phyloP scores from a whole-genome alignment of 2,113 vertebrate genomes.

The Bubo bubo region DNA sequence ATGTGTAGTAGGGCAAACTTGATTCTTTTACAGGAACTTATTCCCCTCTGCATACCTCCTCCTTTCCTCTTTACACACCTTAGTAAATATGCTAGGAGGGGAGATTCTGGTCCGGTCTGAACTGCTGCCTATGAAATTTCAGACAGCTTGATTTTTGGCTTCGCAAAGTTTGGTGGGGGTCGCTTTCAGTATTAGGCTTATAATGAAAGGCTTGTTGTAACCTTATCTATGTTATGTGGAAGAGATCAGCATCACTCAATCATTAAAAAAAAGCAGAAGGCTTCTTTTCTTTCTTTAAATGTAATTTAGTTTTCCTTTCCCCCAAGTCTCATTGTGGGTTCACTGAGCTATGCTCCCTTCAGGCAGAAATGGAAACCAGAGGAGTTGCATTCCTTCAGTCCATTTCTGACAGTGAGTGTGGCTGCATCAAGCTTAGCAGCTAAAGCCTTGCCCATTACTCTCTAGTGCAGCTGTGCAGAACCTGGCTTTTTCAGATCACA shows the following conservation, averaged over 20 bases:
- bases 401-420: neutral
- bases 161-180: constrained; percentile 11
- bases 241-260: constrained; percentile 33
- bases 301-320: constrained; percentile 35
- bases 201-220: constrained; percentile 55
- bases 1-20: neutral
- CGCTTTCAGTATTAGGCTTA: neutral
- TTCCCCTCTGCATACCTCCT: neutral
- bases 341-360: constrained; percentile 57
- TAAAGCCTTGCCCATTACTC: constrained; percentile 38
- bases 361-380: constrained; percentile 70
- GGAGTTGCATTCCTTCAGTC: constrained; percentile 64
- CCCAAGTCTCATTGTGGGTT: constrained; percentile 45
- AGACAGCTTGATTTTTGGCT: constrained; percentile 41
- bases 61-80: constrained; percentile 21
- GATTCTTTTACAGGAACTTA: neutral
- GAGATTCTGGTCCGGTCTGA: neutral
- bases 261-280: neutral
- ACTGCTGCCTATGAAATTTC: constrained; percentile 28
- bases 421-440: constrained; percentile 42
- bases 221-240: constrained; percentile 48
- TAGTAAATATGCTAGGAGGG: neutral
- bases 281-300: constrained; percentile 40
- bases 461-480: constrained; percentile 45
- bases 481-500: constrained; percentile 32